Percentiles rank a stretch among this genome's conserved stretches.
These are phyloP conservation scores for Sebastiscus tertius DNA, from an alignment of 2,797 vertebrate genomes.

Conservation along the genomic window DNA sequence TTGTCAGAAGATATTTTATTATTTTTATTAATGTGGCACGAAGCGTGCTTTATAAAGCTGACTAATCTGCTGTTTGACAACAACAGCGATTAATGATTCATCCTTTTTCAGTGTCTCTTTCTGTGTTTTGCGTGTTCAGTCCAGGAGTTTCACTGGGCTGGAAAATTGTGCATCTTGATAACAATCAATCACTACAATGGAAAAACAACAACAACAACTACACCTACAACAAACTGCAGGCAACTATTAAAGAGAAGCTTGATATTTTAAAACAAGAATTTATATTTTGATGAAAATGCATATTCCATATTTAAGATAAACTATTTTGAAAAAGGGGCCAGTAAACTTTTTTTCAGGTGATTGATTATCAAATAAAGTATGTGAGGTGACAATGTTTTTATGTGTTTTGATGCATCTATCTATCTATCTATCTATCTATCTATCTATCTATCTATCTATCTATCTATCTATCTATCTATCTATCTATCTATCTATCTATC, in stretches of 20 bases:
- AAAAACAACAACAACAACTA: slow-evolving; percentile 1
- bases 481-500: not conserved
- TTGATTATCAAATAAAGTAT: slow-evolving; percentile 73
- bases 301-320: slow-evolving; percentile 63
- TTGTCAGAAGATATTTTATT: not conserved
- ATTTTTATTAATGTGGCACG: not conserved
- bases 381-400: slow-evolving; percentile 11
- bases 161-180: slow-evolving; percentile 45
- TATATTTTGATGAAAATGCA: slow-evolving; percentile 73
- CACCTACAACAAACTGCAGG: slow-evolving; percentile 28
- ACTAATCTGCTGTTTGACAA: not conserved
- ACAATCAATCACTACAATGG: slow-evolving; percentile 50
- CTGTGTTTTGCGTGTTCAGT: slow-evolving; percentile 34
- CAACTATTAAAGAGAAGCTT: slow-evolving; percentile 36
- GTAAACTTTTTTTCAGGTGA: slow-evolving; percentile 69
- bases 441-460: not conserved
- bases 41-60: not conserved
- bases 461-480: not conserved
- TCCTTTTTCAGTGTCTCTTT: slow-evolving; percentile 25
- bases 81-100: not conserved
- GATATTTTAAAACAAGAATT: slow-evolving; percentile 66
- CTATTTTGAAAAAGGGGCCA: slow-evolving; percentile 74
- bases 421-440: not conserved
- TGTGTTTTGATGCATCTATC: not conserved
- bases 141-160: slow-evolving; percentile 15